Evolutionary conservation across 2,888 invertebrate species (phyloP).

Genomic region (Caenorhabditis doughertyi): DNA sequence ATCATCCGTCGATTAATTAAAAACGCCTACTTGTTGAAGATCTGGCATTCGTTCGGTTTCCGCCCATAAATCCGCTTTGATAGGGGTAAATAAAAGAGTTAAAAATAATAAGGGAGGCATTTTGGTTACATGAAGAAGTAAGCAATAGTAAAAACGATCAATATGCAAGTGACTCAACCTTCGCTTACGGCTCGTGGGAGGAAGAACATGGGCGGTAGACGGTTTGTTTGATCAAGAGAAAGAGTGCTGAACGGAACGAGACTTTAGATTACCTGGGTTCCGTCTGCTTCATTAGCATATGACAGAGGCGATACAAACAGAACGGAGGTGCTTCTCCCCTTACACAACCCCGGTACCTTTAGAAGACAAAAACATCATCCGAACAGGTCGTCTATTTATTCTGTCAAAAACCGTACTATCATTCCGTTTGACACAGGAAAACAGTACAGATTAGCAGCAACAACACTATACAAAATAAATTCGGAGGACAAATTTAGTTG

Average conservation of each 20-base stretch:
- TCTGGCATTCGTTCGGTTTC: slow-evolving; percentile 81
- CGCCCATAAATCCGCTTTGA: slow-evolving; percentile 77
- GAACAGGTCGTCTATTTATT: slow-evolving; percentile 59
- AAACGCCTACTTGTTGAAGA: slow-evolving; percentile 77
- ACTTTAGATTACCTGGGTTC: slow-evolving; percentile 36
- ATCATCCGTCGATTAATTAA: too few species aligned
- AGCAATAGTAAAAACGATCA: slow-evolving; percentile 32
- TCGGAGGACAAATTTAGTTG: slow-evolving; percentile 30
- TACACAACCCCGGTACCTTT: slow-evolving; percentile 26
- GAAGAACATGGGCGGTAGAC: slow-evolving; percentile 53
- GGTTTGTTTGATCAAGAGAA: slow-evolving; percentile 56
- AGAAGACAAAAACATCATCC: slow-evolving; percentile 25
- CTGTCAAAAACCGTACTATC: slow-evolving; percentile 43
- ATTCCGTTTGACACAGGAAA: not conserved
- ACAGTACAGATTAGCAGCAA: slow-evolving; percentile 25
- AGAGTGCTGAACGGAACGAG: slow-evolving; percentile 39
- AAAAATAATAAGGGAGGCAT: slow-evolving; percentile 22
- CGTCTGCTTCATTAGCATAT: slow-evolving; percentile 63
- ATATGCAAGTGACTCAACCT: slow-evolving; percentile 58
- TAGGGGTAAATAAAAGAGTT: slow-evolving; percentile 22
- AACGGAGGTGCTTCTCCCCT: slow-evolving; percentile 51
- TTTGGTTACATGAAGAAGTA: slow-evolving; percentile 28
- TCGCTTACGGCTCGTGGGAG: slow-evolving; percentile 26
- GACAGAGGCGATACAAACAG: slow-evolving; percentile 47
- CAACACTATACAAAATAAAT: slow-evolving; percentile 44